Evolutionary conservation across 1,140 invertebrate genomes (phyloP).

Genomic region (Trichomalopsis sarcophagae): DNA sequence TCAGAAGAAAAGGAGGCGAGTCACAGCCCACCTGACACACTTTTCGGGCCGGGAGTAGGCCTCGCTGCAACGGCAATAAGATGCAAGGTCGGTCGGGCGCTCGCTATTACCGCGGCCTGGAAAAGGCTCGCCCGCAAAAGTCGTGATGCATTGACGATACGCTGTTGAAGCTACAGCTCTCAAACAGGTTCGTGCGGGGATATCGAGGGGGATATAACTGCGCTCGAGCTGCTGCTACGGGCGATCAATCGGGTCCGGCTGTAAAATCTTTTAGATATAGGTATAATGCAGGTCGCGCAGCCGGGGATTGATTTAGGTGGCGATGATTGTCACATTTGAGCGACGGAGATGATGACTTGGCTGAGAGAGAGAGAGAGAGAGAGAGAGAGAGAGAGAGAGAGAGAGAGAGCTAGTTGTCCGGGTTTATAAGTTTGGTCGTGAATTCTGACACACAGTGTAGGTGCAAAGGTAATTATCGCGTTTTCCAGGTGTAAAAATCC

Average conservation of each 20-base stretch:
- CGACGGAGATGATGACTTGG: background rate
- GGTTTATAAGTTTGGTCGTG: background rate
- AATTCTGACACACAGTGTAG: background rate
- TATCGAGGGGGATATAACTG: too few species aligned
- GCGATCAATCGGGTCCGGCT: background rate
- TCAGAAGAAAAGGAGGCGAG: conserved; percentile 1
- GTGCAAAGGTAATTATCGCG: background rate
- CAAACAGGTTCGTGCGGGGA: background rate
- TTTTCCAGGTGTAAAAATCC: background rate
- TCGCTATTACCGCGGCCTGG: conserved; percentile 20
- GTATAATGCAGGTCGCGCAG: background rate
- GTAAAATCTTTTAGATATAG: background rate
- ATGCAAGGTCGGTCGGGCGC: conserved; percentile 53
- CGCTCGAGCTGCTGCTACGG: background rate
- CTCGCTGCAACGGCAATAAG: conserved; percentile 54
- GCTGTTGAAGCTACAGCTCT: background rate
- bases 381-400: background rate
- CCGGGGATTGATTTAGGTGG: background rate
- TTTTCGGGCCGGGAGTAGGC: conserved; percentile 48
- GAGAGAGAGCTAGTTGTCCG: background rate
- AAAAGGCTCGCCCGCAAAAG: conserved; percentile 3
- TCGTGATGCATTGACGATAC: conserved; percentile 1
- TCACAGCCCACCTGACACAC: conserved; percentile 58
- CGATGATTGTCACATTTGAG: background rate
- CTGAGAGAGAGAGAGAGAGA: too few species aligned